Percentiles rank a stretch among this genome's conserved stretches.
These are phyloP conservation scores for Eulemur mongoz DNA, from an alignment of 2,797 vertebrate species.

Conservation along the genomic window DNA sequence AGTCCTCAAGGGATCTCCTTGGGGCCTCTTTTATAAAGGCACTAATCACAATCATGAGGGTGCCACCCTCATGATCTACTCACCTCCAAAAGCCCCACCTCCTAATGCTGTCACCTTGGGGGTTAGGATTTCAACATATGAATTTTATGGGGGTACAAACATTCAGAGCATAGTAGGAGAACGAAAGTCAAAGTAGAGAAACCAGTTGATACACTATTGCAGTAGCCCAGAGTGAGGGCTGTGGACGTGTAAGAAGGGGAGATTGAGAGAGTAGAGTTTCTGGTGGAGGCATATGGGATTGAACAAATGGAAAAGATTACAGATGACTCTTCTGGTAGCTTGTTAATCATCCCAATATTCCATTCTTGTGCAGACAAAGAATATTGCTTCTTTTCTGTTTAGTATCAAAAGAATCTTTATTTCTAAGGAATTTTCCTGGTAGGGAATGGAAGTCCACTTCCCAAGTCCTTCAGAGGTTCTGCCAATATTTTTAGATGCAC, in stretches of 20 bases:
- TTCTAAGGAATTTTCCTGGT: not conserved
- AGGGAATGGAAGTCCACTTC: not conserved
- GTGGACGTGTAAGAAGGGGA: rapidly evolving
- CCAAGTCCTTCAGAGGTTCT: not conserved
- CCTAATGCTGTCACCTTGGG: not conserved
- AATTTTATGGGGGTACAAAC: not conserved
- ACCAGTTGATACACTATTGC: not conserved
- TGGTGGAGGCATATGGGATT: not conserved
- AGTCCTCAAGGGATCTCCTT: not conserved
- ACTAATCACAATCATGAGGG: not conserved
- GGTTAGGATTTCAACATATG: not conserved
- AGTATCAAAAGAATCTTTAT: not conserved
- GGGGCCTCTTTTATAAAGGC: not conserved
- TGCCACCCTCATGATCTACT: not conserved
- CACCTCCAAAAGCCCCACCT: not conserved
- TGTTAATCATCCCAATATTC: not conserved
- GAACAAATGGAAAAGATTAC: not conserved
- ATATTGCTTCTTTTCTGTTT: not conserved
- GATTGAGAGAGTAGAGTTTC: not conserved
- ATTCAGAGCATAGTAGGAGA: not conserved
- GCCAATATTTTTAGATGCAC: not conserved
- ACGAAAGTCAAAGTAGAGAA: not conserved
- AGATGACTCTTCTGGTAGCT: not conserved
- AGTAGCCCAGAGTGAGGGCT: too few relatives aligned
- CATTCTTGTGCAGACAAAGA: not conserved